Percentiles rank a stretch among this genome's conserved stretches.
Conservation (phyloP, 2,888 invertebrate species). For the Ochropleura leucogaster region DNA sequence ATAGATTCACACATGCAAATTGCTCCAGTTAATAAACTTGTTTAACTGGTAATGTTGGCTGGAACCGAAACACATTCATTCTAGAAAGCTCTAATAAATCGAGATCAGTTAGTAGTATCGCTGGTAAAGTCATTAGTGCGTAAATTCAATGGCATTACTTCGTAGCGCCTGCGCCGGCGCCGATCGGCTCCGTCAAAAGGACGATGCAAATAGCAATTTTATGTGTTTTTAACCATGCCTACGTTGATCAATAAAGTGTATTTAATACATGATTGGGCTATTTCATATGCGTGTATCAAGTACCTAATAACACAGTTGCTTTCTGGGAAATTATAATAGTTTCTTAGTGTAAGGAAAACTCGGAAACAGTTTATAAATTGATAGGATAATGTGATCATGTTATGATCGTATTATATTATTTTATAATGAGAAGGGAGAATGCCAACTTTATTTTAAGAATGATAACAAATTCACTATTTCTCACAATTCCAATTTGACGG, state of each 20-base stretch:
- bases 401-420: constrained; percentile 10
- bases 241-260: constrained; percentile 65
- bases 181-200: constrained; percentile 59
- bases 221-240: constrained; percentile 61
- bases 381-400: not conserved
- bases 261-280: constrained; percentile 56
- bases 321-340: constrained; percentile 35
- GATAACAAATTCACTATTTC: not conserved
- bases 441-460: not conserved
- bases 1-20: constrained; percentile 24
- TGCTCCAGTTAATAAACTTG: constrained; percentile 52
- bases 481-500: not conserved
- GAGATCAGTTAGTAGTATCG: constrained; percentile 66
- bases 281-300: constrained; percentile 50
- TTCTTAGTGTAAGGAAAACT: constrained; percentile 24
- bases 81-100: constrained; percentile 61
- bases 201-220: constrained; percentile 64
- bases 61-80: constrained; percentile 41
- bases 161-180: constrained; percentile 69
- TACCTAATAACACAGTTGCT: constrained; percentile 30
- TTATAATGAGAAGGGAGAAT: not conserved
- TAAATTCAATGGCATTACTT: constrained; percentile 75
- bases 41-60: constrained; percentile 10
- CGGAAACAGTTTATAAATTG: constrained; percentile 23
- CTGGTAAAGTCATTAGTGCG: constrained; percentile 72